phyloP scores from a whole-genome alignment of 2,888 invertebrate genomes.

The Doris montereyensis region DNA sequence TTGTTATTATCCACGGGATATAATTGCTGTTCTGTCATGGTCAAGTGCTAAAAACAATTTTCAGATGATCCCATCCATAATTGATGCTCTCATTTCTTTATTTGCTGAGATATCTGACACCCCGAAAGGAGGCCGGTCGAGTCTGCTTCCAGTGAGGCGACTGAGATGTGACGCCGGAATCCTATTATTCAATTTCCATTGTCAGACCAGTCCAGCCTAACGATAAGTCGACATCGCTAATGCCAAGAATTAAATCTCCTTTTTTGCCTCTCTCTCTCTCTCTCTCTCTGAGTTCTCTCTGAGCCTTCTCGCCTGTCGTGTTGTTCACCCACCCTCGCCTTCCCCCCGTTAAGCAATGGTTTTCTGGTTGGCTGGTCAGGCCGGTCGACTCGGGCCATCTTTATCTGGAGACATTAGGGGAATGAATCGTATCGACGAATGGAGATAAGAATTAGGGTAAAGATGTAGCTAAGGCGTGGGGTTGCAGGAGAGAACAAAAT shows the following conservation, averaged over 20 bases:
- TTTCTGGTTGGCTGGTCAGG: too few relatives aligned
- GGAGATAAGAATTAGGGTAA: too few relatives aligned
- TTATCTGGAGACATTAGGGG: too few relatives aligned
- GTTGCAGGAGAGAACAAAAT: not conserved
- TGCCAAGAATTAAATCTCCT: not conserved
- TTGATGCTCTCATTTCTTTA: slow-evolving; percentile 40
- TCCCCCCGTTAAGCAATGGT: too few relatives aligned
- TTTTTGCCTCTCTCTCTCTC: not conserved
- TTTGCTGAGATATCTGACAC: slow-evolving; percentile 35
- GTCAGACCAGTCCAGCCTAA: not conserved
- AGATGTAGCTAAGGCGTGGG: too few relatives aligned
- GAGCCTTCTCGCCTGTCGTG: too few relatives aligned
- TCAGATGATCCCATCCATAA: slow-evolving; percentile 37
- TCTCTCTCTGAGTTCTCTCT: not conserved
- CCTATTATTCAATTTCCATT: not conserved
- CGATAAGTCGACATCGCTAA: not conserved
- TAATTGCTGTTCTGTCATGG: slow-evolving; percentile 24
- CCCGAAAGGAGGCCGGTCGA: slow-evolving; percentile 11
- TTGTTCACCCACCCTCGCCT: too few relatives aligned
- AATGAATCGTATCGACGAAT: too few relatives aligned
- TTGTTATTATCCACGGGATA: too few relatives aligned
- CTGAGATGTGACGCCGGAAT: not conserved
- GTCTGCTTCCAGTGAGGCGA: too few relatives aligned
- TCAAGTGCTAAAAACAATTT: slow-evolving; percentile 36
- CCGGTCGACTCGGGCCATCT: too few relatives aligned